phyloP scores from a whole-genome alignment of 1,140 invertebrate genomes.

The Berghia stephanieae region DNA sequence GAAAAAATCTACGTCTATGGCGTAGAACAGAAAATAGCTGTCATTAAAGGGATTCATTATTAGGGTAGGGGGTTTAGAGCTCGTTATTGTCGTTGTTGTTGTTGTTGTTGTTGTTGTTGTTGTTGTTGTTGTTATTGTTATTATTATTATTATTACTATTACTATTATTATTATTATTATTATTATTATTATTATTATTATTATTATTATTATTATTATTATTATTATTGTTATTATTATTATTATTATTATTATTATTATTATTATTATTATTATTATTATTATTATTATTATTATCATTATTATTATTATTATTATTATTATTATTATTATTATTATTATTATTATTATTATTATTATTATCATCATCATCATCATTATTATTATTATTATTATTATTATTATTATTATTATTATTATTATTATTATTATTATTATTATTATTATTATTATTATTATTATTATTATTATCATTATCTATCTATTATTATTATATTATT shows the following conservation, averaged over 20 bases:
- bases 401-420: background rate
- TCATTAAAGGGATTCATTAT: too few relatives aligned
- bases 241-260: constrained; percentile 3
- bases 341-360: background rate
- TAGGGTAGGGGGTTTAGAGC: too few relatives aligned
- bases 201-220: background rate
- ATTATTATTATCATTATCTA: too few relatives aligned
- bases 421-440: background rate
- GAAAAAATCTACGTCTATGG: too few relatives aligned
- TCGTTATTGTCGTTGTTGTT: too few relatives aligned
- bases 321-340: constrained; percentile 7
- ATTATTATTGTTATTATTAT: background rate
- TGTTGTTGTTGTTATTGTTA: background rate
- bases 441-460: background rate
- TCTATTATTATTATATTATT: too few relatives aligned
- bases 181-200: background rate
- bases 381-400: background rate
- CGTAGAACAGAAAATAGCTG: too few relatives aligned
- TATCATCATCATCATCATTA: background rate
- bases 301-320: background rate
- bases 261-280: background rate
- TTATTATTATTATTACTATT: background rate
- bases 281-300: background rate
- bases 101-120: too few relatives aligned
- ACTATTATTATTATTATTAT: background rate